These are phyloP conservation scores for Melanotaenia duboulayi DNA, from an alignment of 2,113 vertebrate genomes.

Conservation along the genomic window DNA sequence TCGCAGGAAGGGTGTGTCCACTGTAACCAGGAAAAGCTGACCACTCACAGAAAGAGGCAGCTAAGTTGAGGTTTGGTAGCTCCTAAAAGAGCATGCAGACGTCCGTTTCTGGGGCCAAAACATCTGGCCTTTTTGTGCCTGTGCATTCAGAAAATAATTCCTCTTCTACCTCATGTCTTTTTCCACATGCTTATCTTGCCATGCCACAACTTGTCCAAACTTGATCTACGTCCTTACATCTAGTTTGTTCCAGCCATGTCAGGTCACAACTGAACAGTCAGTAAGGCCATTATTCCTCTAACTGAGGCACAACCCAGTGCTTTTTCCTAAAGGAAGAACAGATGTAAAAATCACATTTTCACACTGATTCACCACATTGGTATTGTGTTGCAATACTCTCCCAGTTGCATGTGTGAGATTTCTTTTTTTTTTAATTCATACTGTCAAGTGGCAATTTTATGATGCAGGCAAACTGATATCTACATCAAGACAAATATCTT, in stretches of 20 bases:
- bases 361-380: slow-evolving; percentile 8
- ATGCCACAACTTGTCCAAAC: neutral
- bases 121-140: slow-evolving; percentile 39
- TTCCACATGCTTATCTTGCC: neutral
- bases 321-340: neutral
- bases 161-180: slow-evolving; percentile 7
- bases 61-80: slow-evolving; percentile 53
- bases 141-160: slow-evolving; percentile 7
- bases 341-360: neutral
- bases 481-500: neutral
- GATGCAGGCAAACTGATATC: neutral
- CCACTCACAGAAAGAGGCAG: slow-evolving; percentile 66
- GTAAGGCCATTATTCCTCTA: neutral
- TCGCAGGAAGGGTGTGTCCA: slow-evolving; percentile 73
- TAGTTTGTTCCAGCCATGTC: neutral
- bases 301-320: neutral
- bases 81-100: slow-evolving; percentile 47
- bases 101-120: slow-evolving; percentile 34
- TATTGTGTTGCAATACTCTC: neutral
- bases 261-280: neutral
- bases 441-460: neutral
- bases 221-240: neutral
- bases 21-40: slow-evolving; percentile 49
- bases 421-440: neutral
- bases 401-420: neutral